Evolutionary conservation across 1,140 invertebrate species (phyloP).

Genomic region (Copidosoma floridanum): DNA sequence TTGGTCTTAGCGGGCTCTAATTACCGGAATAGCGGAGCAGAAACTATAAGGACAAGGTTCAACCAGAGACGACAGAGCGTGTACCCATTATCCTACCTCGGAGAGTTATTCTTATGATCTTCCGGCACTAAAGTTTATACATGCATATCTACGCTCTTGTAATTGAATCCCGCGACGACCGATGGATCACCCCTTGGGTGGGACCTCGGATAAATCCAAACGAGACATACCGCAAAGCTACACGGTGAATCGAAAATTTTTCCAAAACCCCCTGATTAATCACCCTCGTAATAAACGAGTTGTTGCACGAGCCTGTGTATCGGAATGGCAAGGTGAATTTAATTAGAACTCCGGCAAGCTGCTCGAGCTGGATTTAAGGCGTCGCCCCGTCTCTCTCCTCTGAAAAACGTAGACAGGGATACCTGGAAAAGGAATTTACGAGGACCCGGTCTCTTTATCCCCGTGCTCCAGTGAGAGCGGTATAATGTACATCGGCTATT

Average conservation of each 20-base stretch:
- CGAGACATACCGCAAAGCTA: too few species aligned
- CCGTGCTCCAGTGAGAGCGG: constrained; percentile 44
- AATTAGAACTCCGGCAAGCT: constrained; percentile 48
- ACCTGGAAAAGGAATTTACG: constrained; percentile 53
- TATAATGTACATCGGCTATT: constrained; percentile 58
- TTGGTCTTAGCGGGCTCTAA: constrained; percentile 51
- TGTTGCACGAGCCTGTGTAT: constrained; percentile 18
- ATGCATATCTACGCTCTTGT: too few species aligned
- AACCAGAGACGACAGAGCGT: too few species aligned
- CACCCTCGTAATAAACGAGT: constrained; percentile 24
- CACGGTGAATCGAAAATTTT: too few species aligned
- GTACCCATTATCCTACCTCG: too few species aligned
- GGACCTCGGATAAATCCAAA: too few species aligned
- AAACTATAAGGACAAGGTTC: constrained; percentile 38
- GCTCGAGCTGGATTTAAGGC: constrained; percentile 27
- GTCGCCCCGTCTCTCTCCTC: constrained; percentile 19
- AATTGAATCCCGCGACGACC: too few species aligned
- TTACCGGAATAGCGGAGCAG: constrained; percentile 48
- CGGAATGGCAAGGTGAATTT: constrained; percentile 37
- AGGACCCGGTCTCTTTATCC: constrained; percentile 29
- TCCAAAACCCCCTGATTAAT: constrained; percentile 16
- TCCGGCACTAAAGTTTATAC: too few species aligned
- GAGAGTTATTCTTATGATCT: too few species aligned
- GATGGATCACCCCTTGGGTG: too few species aligned
- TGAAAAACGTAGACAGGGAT: constrained; percentile 47